Base-by-base conservation (phyloP, 2,888 invertebrate genomes). In the Thecocarcelia acutangulata region DNA sequence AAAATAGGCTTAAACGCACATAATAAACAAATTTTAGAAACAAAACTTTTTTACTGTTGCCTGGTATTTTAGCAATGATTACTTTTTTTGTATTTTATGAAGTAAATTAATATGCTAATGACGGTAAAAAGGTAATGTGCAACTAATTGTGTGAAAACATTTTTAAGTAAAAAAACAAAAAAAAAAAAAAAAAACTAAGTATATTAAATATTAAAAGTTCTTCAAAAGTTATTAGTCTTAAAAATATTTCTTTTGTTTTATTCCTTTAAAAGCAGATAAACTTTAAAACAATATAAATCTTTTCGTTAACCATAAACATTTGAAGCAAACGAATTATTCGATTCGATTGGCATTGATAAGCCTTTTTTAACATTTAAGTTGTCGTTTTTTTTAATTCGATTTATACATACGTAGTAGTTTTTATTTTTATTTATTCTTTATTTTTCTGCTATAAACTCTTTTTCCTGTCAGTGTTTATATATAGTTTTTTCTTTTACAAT, bases 311-410 rank as follows among this genome's bases (percentile, higher is more conserved):
- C 74, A 78, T 75, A 78, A 78, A 82, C 40, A 74, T 54, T 78
- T 44, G 44, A 64, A 70, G 59, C 59, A 46, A 78, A 70, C 54
- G 70, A 66, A 75, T 75, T 78, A 70, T 75, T 66, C 74, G 78
- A 70, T 78, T 74, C 82, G 78, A 82, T 82, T 82, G 82, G 74
- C 78, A 82, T 82, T 77, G 81, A 82, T 82, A 77, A 82, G 74
- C 40, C 50, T 48, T 82, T 74, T 82, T 66, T 19, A 15, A 56
- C 40, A 17, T 73, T 82, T 72, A 63, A 37, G 58, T 58, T 66
- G 76, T 69, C 28, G 54, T 61, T 52, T 69, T 24, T 24, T 76
- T 28, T 44, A 17, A 56, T 70, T 24, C 12, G 48, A 24, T 58
- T 56, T 75, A 19, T 58, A 48, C 11, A n/a, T 59, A 48, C 11